Evolutionary conservation across 2,797 vertebrate species (phyloP), one percentile per base, ranked within the genome.

Genomic region (Varecia variegata): DNA sequence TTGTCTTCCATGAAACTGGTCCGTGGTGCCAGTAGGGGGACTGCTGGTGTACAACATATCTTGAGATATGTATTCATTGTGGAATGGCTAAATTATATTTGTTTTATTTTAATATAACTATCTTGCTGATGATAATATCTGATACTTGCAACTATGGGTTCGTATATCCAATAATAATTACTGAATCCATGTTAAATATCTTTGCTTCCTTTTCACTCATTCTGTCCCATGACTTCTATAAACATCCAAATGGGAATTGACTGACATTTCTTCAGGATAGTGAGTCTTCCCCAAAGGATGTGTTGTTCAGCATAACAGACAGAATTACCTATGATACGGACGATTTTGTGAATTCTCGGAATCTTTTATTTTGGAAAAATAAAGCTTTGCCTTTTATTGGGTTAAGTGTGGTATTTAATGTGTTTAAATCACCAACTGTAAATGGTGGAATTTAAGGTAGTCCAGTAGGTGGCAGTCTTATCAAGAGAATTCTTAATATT

Each of bases 381-480:
- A 30, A 88, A 13, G 2, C 23, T 50, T 94, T 94, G 45, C 30
- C 32, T 94, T 97, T 96, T 79, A 40, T 79, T 92, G 86, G 58
- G 17, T 94, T 77, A 86, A 80, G 68, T 47, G 30, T 85, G 45
- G 11, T 90, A 88, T 79, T 94, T 89, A 80, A 76, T 32, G 10
- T 93, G 30, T 95, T 97, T 90, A 95, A 96, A 81, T 94, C 7
- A 45, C 23, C 47, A 68, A 87, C 20, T 90, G 32, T 93, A 86
- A 93, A 73, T 85, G 20, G 52, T 94, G 54, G 23, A 82, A 88
- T 95, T 96, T 45, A 93, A 50, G 25, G 13, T 92, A 25, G 1
- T 20, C 98, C 98, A 97, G 95, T 96, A 98, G 98, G 68, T 98
- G 98, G 98, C 98, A 98, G 4, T 88, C 92, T 98, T 97, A 70